phyloP scores from a whole-genome alignment of 2,113 vertebrate genomes.

The Chaetodon trifascialis region DNA sequence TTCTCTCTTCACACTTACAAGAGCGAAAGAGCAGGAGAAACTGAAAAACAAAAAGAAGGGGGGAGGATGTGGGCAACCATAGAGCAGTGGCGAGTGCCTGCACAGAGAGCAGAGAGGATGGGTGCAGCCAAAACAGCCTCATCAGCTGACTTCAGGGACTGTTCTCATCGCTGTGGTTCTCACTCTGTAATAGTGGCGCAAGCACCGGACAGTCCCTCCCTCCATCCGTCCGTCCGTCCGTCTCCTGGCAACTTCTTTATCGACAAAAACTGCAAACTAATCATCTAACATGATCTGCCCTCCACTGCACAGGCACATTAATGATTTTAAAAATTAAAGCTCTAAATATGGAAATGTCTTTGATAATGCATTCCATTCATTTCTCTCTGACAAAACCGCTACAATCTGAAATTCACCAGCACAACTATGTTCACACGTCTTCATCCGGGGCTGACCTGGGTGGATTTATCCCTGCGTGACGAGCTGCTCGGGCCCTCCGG shows the following conservation, averaged over 20 bases:
- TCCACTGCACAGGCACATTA: neutral
- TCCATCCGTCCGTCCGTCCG: neutral
- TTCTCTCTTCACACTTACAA: slow-evolving; percentile 47
- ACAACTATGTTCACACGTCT: slow-evolving; percentile 14
- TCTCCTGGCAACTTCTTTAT: slow-evolving; percentile 25
- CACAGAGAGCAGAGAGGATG: slow-evolving; percentile 67
- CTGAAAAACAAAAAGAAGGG: slow-evolving; percentile 58
- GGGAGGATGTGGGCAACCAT: slow-evolving; percentile 73
- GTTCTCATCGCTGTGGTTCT: slow-evolving; percentile 74
- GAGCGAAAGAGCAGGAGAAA: slow-evolving; percentile 59
- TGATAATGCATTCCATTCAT: slow-evolving; percentile 23
- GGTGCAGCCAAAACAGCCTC: slow-evolving; percentile 68
- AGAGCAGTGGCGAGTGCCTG: slow-evolving; percentile 64
- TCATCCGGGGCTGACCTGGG: slow-evolving; percentile 86
- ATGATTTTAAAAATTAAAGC: neutral
- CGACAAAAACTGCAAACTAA: slow-evolving; percentile 37
- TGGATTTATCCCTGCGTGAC: slow-evolving; percentile 89
- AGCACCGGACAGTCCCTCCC: slow-evolving; percentile 50
- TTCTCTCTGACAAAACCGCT: slow-evolving; percentile 8
- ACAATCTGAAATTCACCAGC: neutral
- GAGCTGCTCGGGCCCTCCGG: slow-evolving; percentile 75
- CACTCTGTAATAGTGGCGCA: slow-evolving; percentile 58
- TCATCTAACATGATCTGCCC: neutral
- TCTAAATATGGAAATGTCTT: neutral
- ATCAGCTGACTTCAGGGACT: slow-evolving; percentile 71